Evolutionary conservation across 2,888 invertebrate species (phyloP).

Genomic region (Eurois occulta): DNA sequence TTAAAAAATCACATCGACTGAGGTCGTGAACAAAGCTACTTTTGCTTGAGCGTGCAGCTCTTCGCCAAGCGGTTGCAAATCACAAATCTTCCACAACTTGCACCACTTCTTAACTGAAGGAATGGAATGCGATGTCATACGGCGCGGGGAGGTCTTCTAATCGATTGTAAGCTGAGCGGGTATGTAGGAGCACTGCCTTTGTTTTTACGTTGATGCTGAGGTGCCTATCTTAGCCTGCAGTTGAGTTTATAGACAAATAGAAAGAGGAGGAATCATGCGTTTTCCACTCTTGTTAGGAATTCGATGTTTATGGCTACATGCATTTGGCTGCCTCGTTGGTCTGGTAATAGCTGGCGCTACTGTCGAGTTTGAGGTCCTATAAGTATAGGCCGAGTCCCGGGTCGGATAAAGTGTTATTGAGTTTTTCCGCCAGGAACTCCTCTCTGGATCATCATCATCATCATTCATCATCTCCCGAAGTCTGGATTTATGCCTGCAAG

Average conservation of each 20-base stretch:
- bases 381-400: no score
- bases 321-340: background rate
- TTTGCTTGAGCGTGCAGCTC: background rate
- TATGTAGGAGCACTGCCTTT: slow-evolving; percentile 48
- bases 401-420: no score
- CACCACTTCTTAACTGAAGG: slow-evolving; percentile 52
- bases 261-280: background rate
- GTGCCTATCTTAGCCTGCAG: background rate
- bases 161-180: slow-evolving; percentile 57
- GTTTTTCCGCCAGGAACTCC: no score
- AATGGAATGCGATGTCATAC: slow-evolving; percentile 71
- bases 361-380: no score
- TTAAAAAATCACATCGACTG: no score
- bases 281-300: background rate
- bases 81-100: slow-evolving; percentile 42
- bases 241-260: background rate
- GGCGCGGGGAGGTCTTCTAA: slow-evolving; percentile 69
- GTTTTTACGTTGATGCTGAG: slow-evolving; percentile 40
- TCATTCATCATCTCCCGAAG: no score
- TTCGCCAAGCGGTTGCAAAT: no score
- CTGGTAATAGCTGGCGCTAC: background rate
- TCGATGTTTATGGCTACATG: background rate
- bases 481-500: no score
- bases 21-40: background rate
- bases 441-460: no score